Conservation (phyloP, 2,888 invertebrate species). For the Litoditis marina region DNA sequence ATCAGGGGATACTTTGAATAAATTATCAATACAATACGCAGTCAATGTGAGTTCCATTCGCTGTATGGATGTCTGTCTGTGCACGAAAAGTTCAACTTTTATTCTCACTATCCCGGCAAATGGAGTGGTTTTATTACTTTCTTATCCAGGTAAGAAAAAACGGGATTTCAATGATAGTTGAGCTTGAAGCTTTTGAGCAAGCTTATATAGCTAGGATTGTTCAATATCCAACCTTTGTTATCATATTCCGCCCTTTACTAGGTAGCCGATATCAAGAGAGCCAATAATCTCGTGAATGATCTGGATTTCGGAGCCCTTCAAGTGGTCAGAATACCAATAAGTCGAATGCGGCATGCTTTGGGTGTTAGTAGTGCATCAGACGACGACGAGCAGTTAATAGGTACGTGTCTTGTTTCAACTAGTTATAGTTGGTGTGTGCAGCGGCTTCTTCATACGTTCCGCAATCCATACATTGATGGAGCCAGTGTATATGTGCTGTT, state of each 20-base stretch:
- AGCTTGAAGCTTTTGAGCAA: neutral
- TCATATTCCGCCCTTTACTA: slow-evolving; percentile 19
- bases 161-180: neutral
- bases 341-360: slow-evolving; percentile 42
- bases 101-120: neutral
- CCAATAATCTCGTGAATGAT: slow-evolving; percentile 55
- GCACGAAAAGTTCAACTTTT: neutral
- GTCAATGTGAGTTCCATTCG: slow-evolving; percentile 47
- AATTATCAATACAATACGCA: slow-evolving; percentile 55
- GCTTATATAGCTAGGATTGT: neutral
- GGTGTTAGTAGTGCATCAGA: slow-evolving; percentile 27
- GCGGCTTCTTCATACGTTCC: too few relatives aligned
- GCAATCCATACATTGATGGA: too few relatives aligned
- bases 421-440: too few relatives aligned
- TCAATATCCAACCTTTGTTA: neutral
- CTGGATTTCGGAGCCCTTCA: slow-evolving; percentile 52
- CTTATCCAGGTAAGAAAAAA: neutral
- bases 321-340: slow-evolving; percentile 53
- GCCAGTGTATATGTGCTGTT: too few relatives aligned
- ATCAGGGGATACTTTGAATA: slow-evolving; percentile 55
- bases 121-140: neutral
- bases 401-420: slow-evolving; percentile 17
- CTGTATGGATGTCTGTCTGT: too few relatives aligned
- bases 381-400: slow-evolving; percentile 27
- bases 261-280: slow-evolving; percentile 58